phyloP scores from a whole-genome alignment of 2,888 invertebrate genomes.

The Leucophenga maculata region DNA sequence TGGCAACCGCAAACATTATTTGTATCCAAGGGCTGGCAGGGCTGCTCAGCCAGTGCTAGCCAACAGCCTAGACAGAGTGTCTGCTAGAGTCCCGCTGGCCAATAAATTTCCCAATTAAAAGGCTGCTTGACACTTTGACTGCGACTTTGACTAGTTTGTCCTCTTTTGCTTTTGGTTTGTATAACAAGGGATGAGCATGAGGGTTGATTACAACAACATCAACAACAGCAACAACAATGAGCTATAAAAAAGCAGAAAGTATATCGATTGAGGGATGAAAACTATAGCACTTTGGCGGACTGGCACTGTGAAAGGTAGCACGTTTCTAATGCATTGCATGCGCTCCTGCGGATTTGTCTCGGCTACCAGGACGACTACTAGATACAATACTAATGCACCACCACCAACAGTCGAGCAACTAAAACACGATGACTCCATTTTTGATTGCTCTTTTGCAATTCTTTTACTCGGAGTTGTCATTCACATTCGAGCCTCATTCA shows the following conservation, averaged over 20 bases:
- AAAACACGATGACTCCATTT: background rate
- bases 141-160: slow-evolving; percentile 47
- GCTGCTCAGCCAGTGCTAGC: slow-evolving; percentile 2
- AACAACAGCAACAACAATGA: slow-evolving; percentile 10
- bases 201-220: slow-evolving; percentile 47
- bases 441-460: slow-evolving; percentile 30
- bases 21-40: slow-evolving; percentile 25
- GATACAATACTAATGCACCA: too few species aligned
- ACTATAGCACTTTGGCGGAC: slow-evolving; percentile 51
- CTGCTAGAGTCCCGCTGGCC: slow-evolving; percentile 37
- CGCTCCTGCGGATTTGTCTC: slow-evolving; percentile 25
- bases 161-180: slow-evolving; percentile 21
- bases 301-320: slow-evolving; percentile 65
- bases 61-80: slow-evolving; percentile 54
- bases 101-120: slow-evolving; percentile 69
- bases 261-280: slow-evolving; percentile 52
- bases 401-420: slow-evolving; percentile 7
- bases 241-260: background rate
- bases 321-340: slow-evolving; percentile 1
- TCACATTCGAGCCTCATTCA: slow-evolving; percentile 39
- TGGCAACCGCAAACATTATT: slow-evolving; percentile 55
- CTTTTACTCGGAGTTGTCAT: background rate
- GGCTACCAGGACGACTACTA: slow-evolving; percentile 1
- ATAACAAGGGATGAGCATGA: slow-evolving; percentile 52
- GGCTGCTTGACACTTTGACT: slow-evolving; percentile 65